These are phyloP conservation scores for Sacculina carcini DNA, from an alignment of 2,888 invertebrate species.

Conservation along the genomic window DNA sequence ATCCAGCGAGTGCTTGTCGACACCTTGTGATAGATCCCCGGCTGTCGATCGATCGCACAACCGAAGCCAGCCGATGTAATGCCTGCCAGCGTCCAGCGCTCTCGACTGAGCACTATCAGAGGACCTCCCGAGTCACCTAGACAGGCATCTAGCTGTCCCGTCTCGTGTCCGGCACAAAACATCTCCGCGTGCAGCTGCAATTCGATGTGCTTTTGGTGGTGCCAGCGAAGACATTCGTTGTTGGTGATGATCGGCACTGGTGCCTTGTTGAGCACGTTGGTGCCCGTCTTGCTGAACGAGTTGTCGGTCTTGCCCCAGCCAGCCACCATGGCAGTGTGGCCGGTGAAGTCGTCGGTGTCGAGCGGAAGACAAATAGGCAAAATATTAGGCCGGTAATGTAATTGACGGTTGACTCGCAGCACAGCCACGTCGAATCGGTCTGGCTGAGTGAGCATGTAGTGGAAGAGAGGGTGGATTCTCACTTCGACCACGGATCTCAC, in stretches of 20 bases:
- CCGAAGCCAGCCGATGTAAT: constrained; percentile 66
- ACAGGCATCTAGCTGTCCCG: constrained; percentile 56
- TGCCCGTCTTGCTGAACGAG: constrained; percentile 37
- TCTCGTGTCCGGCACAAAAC: constrained; percentile 60
- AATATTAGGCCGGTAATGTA: constrained; percentile 36
- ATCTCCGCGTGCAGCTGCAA: constrained; percentile 47
- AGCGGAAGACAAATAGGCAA: constrained; percentile 51
- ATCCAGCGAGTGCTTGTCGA: constrained; percentile 19
- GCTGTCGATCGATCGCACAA: constrained; percentile 58
- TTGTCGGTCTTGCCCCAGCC: constrained; percentile 59
- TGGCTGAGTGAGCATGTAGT: constrained; percentile 53
- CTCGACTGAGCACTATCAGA: constrained; percentile 32
- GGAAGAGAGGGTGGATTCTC: constrained; percentile 50
- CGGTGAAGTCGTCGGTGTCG: constrained; percentile 20
- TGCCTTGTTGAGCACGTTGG: constrained; percentile 49
- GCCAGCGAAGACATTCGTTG: constrained; percentile 51
- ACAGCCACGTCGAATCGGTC: constrained; percentile 46
- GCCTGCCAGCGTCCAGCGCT: constrained; percentile 46
- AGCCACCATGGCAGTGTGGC: constrained; percentile 37
- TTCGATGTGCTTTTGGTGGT: constrained; percentile 46
- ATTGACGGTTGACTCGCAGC: constrained; percentile 38
- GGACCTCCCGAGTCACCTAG: constrained; percentile 60
- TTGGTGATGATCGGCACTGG: constrained; percentile 52
- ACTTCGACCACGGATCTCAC: constrained; percentile 40
- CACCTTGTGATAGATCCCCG: constrained; percentile 51